Evolutionary conservation across 2,113 vertebrate genomes (phyloP).

Genomic region (Quiscalus mexicanus): DNA sequence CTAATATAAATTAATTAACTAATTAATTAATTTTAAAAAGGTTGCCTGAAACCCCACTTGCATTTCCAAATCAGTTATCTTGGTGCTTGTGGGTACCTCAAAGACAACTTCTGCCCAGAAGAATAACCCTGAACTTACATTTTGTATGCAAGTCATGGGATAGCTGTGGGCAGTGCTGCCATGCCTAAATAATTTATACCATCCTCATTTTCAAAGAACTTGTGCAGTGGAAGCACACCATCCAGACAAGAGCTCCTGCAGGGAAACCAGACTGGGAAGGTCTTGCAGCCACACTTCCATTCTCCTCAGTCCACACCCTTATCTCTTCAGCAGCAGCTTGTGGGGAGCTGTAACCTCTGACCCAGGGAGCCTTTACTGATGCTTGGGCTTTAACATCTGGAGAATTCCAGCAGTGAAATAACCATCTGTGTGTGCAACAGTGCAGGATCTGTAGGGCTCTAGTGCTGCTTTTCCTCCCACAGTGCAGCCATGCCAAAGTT

Average conservation of each 20-base stretch:
- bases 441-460: neutral
- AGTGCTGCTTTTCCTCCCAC: neutral
- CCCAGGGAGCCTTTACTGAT: neutral
- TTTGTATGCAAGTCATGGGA: neutral
- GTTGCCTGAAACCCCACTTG: neutral
- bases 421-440: neutral
- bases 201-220: neutral
- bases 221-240: neutral
- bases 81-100: neutral
- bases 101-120: neutral
- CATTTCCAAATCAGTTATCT: neutral
- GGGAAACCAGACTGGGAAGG: neutral
- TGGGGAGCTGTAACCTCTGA: neutral
- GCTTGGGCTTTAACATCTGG: rapidly evolving
- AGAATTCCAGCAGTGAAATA: neutral
- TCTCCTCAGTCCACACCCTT: neutral
- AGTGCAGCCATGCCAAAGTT: neutral
- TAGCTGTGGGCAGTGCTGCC: neutral
- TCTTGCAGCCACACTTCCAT: neutral
- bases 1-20: neutral
- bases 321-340: conserved; percentile 15
- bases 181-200: neutral
- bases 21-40: neutral
- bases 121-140: neutral
- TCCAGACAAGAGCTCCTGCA: neutral